Conservation (phyloP, 2,113 vertebrate genomes). For the Cebus imitator region DNA sequence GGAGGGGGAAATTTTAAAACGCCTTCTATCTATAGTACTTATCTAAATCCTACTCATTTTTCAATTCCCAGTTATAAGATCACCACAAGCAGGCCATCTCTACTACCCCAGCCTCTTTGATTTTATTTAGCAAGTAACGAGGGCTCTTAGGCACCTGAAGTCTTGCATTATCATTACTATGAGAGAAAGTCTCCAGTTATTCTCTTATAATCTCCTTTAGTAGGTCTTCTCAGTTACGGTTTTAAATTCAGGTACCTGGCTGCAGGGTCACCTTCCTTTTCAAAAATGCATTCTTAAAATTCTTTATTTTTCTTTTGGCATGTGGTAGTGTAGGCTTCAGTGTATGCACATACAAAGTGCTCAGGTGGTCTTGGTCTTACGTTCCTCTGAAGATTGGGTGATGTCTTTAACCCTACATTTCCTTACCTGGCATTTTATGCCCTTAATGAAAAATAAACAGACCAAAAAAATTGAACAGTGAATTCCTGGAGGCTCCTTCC, state of each 20-base stretch:
- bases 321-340: fast-evolving
- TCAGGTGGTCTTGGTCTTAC: not conserved
- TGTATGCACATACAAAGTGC: not conserved
- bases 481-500: not conserved
- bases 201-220: not conserved
- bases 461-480: not conserved
- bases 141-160: not conserved
- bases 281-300: not conserved
- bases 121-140: not conserved
- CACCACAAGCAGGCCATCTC: not conserved
- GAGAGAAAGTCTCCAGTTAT: not conserved
- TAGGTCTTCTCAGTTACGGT: not conserved
- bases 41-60: not conserved
- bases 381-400: not conserved
- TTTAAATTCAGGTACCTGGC: not conserved
- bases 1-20: not conserved
- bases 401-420: not conserved
- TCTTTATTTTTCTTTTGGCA: not conserved
- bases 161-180: not conserved
- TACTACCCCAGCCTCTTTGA: not conserved
- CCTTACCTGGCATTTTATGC: not conserved
- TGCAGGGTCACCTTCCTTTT: not conserved
- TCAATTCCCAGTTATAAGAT: not conserved
- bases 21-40: not conserved
- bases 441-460: not conserved